Evolutionary conservation across 2,888 invertebrate species (phyloP), one percentile per base, ranked within the genome.

Genomic region (Leptinotarsa rubiginosa): DNA sequence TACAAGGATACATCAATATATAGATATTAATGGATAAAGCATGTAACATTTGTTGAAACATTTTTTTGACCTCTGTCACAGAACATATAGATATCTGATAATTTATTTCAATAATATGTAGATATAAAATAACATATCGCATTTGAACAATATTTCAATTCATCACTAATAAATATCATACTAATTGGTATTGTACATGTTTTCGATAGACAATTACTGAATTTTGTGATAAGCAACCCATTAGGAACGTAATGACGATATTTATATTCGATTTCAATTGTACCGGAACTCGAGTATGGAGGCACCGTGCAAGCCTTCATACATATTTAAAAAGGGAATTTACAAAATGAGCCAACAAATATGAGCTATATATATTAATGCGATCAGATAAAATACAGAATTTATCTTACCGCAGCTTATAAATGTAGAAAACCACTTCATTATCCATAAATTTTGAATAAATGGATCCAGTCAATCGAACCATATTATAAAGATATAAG

Each of bases 381-480:
- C 56, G 67, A 75, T 75, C 62, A 72, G 75, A 78, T 74, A 75
- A 77, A 74, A 65, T 67, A 31, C 50, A 22, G 74, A 73, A 77
- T 78, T 77, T 77, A 78, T 77, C 72, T 74, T 74, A 76, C 65
- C 54, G 74, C 65, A 47, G 66, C 73, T 74, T 69, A 62, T 72
- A 73, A 76, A 76, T 69, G 77, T 75, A 74, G 68, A 71, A 65
- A 79, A 74, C 80, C 75, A 74, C 78, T 79, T 76, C 78, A 78
- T 81, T 80, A 78, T 69, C 78, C 59, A 81, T 81, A 81, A 79
- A 81, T 79, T 79, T 75, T 62, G 65, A 74, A 77, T 75, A 78
- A 78, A 79, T 81, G 75, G 77, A 75, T 73, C 71, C 73, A 71
- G 75, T 69, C 73, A 75, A 77, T 77, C 72, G 77, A 69, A 72